phyloP scores from a whole-genome alignment of 1,140 invertebrate genomes.

The Mizuhopecten yessoensis region DNA sequence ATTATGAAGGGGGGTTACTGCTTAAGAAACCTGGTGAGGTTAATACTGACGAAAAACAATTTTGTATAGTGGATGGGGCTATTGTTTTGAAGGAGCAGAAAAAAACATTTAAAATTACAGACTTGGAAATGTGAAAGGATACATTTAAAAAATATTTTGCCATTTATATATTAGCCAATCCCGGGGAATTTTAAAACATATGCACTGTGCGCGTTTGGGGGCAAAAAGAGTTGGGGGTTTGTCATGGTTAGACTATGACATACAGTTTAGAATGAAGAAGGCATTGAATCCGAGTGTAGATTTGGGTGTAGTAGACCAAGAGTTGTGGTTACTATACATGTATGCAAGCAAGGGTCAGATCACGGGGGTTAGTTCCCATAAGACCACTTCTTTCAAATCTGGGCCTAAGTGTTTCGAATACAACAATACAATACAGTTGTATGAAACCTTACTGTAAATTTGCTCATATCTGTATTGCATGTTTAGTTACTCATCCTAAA shows the following conservation, averaged over 20 bases:
- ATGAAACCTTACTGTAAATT: not conserved
- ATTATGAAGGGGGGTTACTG: too few relatives aligned
- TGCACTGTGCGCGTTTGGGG: slow-evolving; percentile 43
- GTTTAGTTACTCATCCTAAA: too few relatives aligned
- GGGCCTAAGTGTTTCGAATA: too few relatives aligned
- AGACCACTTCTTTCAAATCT: too few relatives aligned
- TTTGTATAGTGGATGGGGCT: too few relatives aligned
- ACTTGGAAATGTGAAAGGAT: too few relatives aligned
- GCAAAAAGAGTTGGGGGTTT: slow-evolving; percentile 6
- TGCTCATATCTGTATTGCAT: too few relatives aligned
- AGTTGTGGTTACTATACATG: slow-evolving; percentile 57
- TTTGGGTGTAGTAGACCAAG: slow-evolving; percentile 49
- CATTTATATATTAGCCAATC: slow-evolving; percentile 42
- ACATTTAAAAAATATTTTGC: slow-evolving; percentile 50
- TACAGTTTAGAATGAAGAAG: slow-evolving; percentile 52
- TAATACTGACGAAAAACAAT: too few relatives aligned
- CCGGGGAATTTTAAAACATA: slow-evolving; percentile 45
- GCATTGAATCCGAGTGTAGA: not conserved
- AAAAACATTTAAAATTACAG: too few relatives aligned
- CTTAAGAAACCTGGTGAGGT: too few relatives aligned
- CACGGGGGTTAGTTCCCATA: too few relatives aligned
- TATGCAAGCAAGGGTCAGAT: not conserved
- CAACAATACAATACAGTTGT: slow-evolving; percentile 45
- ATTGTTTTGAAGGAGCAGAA: too few relatives aligned
- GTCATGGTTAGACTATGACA: slow-evolving; percentile 51